Evolutionary conservation across 2,113 vertebrate genomes (phyloP).

Genomic region (Ailurus styani): DNA sequence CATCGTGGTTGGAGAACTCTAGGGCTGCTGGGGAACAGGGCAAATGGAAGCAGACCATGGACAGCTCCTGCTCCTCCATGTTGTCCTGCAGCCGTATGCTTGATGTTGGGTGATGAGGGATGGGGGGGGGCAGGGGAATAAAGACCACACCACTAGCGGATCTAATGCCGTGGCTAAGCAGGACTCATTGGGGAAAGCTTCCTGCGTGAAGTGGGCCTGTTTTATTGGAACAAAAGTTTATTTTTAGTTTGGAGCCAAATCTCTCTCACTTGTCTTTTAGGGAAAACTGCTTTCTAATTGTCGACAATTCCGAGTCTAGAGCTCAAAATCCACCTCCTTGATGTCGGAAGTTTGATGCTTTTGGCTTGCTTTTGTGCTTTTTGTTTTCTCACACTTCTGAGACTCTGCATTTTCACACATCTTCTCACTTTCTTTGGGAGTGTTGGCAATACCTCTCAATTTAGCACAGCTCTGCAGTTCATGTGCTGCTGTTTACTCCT

Average conservation of each 20-base stretch:
- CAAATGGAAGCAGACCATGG: neutral
- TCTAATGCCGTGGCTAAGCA: accelerated
- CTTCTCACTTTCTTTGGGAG: neutral
- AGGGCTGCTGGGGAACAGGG: neutral
- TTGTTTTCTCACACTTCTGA: neutral
- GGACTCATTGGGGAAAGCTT: neutral
- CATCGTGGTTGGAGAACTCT: neutral
- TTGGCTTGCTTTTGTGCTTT: neutral
- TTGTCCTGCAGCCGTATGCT: too few relatives aligned
- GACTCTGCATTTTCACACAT: neutral
- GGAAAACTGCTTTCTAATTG: neutral
- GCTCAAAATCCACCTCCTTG: neutral
- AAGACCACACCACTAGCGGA: neutral
- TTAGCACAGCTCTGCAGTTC: neutral
- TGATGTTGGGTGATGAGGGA: neutral
- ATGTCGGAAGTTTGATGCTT: neutral
- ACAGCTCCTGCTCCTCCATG: too few relatives aligned
- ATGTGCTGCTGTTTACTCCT: neutral
- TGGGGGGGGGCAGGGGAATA: neutral
- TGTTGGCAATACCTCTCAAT: neutral
- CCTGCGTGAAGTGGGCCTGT: neutral
- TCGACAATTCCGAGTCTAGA: neutral
- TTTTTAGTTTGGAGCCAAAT: neutral
- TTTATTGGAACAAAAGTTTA: neutral
- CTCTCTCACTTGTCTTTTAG: neutral